A percentile compares a stretch with the other conserved stretches of the same genome.
Conservation (phyloP, 2,113 vertebrate species). For the Tympanuchus pallidicinctus region DNA sequence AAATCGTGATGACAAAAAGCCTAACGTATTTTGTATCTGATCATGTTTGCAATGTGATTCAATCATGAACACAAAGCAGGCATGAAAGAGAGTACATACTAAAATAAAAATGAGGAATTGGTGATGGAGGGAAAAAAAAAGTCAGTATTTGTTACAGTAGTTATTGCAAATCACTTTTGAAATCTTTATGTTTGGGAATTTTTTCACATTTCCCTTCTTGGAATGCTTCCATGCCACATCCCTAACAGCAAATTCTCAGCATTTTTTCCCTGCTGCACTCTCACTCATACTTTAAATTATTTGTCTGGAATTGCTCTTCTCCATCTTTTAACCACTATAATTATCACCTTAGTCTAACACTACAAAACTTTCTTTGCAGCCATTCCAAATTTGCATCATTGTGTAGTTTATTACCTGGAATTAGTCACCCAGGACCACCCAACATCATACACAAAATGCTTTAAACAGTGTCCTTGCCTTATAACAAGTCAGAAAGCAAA, state of each 20-base stretch:
- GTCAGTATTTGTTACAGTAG: neutral
- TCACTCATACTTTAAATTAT: neutral
- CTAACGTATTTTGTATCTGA: slow-evolving; percentile 1
- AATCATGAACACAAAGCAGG: neutral
- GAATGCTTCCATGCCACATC: neutral
- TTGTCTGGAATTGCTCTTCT: neutral
- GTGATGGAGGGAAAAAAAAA: neutral
- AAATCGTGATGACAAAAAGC: neutral
- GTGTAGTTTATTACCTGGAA: neutral
- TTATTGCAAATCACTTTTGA: neutral
- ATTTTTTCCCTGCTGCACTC: neutral
- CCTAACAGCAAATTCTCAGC: neutral
- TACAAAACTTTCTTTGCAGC: neutral
- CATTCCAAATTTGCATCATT: neutral
- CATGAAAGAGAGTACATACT: neutral
- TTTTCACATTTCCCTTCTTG: neutral
- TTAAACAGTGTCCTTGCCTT: slow-evolving; percentile 3
- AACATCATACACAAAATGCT: neutral
- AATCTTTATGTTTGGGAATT: neutral
- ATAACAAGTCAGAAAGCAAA: slow-evolving; percentile 23
- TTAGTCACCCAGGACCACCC: neutral
- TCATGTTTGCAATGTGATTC: neutral
- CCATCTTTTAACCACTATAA: neutral
- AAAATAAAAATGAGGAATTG: neutral
- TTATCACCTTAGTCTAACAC: neutral